Evolutionary conservation across 2,797 vertebrate genomes (phyloP), one percentile per base, ranked within the genome.

Genomic region (Pygocentrus nattereri): DNA sequence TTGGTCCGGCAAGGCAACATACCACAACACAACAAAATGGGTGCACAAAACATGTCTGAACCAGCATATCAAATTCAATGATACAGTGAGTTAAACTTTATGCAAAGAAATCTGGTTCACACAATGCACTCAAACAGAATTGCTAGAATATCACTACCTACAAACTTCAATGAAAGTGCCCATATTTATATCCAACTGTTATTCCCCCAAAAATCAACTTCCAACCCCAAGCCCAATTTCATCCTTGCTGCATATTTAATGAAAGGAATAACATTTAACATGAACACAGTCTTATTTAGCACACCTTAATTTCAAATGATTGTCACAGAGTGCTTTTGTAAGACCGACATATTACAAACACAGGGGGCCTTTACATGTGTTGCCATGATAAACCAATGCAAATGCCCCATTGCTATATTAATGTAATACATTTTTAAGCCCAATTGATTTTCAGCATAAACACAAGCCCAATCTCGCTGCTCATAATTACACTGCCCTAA

Each of bases 381-480:
- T 19, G 62, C 18, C 19, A 12, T 65, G 62, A 18, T 18, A 65
- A 34, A 38, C 31, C 62, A 65, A 65, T 19, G 62, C 31, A 65
- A 65, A 34, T 38, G 62, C 18, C 30, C 31, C 30, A 19, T 1
- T 15, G 25, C 18, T 19, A 18, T 13, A 34, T 34, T 19, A 65
- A 18, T 19, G 18, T 12, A 72, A 16, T 62, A 62, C 16, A 38
- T 59, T 16, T 59, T 69, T 25, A 54, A 25, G 5, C 21, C n/a
- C 13, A 27, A 50, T 31, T 71, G 18, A 52, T 27, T 21, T 2
- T 41, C 31, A 74, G 38, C 27, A 69, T 68, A 74, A 74, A 74
- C 52, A 74, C 31, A 74, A 74, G 38, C 61, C 61, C 30, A 13
- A 21, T 38, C 56, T 25, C n/a, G 21, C 64, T 59, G 7, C 62